Conservation (phyloP, 2,113 vertebrate species). For the Grus americana region DNA sequence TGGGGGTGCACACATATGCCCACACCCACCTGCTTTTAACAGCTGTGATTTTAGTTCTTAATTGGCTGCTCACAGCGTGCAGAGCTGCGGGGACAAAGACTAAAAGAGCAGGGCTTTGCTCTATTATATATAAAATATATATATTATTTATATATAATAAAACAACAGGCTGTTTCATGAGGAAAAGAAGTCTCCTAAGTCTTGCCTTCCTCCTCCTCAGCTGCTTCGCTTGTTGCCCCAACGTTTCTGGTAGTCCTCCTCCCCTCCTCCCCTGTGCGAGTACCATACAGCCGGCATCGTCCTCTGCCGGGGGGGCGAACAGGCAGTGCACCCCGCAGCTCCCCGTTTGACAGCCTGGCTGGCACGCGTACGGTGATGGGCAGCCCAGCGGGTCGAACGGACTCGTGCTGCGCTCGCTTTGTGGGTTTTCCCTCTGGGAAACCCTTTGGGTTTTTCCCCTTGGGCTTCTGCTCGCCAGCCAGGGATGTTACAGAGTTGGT, state of each 20-base stretch:
- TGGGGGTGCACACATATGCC: neutral
- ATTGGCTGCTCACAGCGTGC: neutral
- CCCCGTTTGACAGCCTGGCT: accelerated
- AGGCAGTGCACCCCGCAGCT: accelerated
- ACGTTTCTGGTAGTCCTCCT: neutral
- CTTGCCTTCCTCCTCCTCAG: neutral
- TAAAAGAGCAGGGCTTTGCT: neutral
- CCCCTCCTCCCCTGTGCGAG: accelerated
- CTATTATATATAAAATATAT: neutral
- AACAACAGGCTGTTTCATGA: neutral
- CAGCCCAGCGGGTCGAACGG: accelerated
- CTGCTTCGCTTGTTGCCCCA: neutral
- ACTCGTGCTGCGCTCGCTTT: accelerated
- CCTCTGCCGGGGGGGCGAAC: accelerated
- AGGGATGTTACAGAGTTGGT: neutral
- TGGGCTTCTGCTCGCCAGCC: neutral
- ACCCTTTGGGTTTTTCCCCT: neutral
- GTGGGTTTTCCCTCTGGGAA: neutral
- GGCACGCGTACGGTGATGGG: accelerated
- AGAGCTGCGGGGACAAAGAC: neutral
- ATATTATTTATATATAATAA: neutral
- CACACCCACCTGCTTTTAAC: neutral
- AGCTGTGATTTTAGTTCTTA: neutral
- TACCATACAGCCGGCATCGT: neutral
- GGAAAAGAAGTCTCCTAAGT: neutral